Evolutionary conservation across 2,113 vertebrate genomes (phyloP).

Genomic region (Hippopotamus amphibius): DNA sequence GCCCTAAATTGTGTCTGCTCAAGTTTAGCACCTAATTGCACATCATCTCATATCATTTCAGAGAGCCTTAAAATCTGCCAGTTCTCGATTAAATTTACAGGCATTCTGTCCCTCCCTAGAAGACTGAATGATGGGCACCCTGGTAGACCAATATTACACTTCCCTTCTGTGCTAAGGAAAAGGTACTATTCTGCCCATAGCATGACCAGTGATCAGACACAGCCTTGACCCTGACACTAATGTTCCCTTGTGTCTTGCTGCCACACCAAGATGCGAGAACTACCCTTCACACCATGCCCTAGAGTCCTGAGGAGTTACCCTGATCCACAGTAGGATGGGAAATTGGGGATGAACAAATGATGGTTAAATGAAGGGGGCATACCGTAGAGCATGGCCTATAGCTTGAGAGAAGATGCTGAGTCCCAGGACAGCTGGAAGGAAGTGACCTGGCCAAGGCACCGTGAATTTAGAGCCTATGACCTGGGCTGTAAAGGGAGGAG

Average conservation of each 20-base stretch:
- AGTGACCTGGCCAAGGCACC: no score
- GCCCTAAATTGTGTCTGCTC: background rate
- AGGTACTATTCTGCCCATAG: background rate
- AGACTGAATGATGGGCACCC: background rate
- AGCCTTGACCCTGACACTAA: background rate
- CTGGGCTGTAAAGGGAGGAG: background rate
- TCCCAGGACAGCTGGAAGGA: background rate
- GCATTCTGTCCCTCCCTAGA: background rate
- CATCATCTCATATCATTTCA: background rate
- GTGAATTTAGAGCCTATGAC: background rate
- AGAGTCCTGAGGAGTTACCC: background rate
- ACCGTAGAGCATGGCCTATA: background rate
- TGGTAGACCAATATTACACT: background rate
- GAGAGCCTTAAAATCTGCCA: background rate
- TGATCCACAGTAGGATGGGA: background rate
- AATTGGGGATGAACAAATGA: background rate
- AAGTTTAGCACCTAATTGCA: no score
- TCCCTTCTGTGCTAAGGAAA: background rate
- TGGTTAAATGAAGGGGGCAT: background rate
- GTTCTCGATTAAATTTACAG: background rate
- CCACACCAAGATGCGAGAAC: rapidly evolving
- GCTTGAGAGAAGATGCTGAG: background rate
- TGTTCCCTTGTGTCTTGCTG: background rate
- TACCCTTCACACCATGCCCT: background rate
- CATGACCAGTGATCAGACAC: background rate